These are phyloP conservation scores for Rhizomys pruinosus DNA, from an alignment of 2,113 vertebrate species.

Conservation along the genomic window DNA sequence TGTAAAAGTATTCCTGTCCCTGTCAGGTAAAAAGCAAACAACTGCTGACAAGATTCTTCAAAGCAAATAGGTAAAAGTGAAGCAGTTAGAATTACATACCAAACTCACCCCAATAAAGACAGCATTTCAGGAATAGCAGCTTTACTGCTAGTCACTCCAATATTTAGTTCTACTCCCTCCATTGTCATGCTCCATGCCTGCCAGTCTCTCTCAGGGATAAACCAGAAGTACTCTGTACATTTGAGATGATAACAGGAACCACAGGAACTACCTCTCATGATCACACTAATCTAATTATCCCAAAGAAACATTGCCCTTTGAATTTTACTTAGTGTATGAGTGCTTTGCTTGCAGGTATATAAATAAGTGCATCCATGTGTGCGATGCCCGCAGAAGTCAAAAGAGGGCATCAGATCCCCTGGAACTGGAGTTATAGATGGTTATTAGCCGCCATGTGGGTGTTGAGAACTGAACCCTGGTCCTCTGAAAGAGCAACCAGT, in stretches of 20 bases:
- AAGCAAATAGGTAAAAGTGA: neutral
- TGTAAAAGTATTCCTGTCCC: slow-evolving; percentile 13
- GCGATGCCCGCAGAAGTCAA: too few species aligned
- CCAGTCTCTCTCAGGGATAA: neutral
- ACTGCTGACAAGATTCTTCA: neutral
- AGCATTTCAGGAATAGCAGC: neutral
- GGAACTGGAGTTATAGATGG: too few species aligned
- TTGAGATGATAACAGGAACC: neutral
- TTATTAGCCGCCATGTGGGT: too few species aligned
- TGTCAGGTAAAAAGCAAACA: slow-evolving; percentile 28
- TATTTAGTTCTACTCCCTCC: neutral
- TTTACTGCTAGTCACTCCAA: neutral
- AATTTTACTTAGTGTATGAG: too few species aligned
- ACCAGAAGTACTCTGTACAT: neutral
- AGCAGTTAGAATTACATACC: neutral
- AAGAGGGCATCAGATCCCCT: too few species aligned
- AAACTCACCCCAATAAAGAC: neutral
- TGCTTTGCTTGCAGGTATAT: too few species aligned
- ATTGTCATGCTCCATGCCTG: neutral
- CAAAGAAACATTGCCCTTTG: neutral
- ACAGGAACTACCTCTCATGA: neutral
- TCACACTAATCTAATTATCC: neutral
- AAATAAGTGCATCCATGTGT: too few species aligned
- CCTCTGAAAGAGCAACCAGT: too few species aligned
- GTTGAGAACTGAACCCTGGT: too few species aligned